A percentile compares a stretch with the other conserved stretches of the same genome.
These are phyloP conservation scores for Chalcis sispes DNA, from an alignment of 2,888 invertebrate species.

Conservation along the genomic window DNA sequence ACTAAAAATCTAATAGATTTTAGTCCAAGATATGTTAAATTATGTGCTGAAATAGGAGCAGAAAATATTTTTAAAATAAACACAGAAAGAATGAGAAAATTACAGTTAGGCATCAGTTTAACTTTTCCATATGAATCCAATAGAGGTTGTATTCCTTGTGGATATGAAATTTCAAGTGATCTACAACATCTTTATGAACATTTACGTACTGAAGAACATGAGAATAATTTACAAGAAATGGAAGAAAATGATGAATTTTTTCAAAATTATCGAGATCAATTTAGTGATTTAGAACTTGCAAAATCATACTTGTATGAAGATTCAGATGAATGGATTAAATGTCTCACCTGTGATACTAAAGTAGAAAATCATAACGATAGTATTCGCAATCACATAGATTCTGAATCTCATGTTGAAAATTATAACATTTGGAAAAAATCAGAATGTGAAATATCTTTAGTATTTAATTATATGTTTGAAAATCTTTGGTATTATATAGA, in stretches of 20 bases:
- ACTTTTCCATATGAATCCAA: conserved; percentile 53
- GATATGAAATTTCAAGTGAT: conserved; percentile 56
- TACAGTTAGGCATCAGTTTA: conserved; percentile 57
- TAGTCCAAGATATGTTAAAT: conserved; percentile 45
- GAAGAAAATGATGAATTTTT: conserved; percentile 56
- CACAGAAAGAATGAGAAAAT: conserved; percentile 45
- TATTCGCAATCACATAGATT: conserved; percentile 55
- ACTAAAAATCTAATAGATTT: conserved; percentile 43
- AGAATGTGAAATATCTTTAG: conserved; percentile 36
- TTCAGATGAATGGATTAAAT: conserved; percentile 57
- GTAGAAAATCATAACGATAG: conserved; percentile 55
- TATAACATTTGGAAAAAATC: conserved; percentile 46
- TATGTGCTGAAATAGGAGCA: conserved; percentile 50
- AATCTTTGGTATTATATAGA: conserved; percentile 62
- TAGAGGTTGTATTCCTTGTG: conserved; percentile 63
- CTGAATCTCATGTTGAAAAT: conserved; percentile 31
- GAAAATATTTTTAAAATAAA: conserved; percentile 55
- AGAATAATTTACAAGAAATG: conserved; percentile 58
- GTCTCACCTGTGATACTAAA: conserved; percentile 59
- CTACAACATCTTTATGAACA: conserved; percentile 62
- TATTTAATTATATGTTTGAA: conserved; percentile 51
- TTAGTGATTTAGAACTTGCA: conserved; percentile 63
- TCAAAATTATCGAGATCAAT: conserved; percentile 55
- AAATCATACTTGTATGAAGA: conserved; percentile 61
- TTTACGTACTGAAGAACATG: conserved; percentile 61